Evolutionary conservation across 2,888 invertebrate species (phyloP).

Genomic region (Troides helena): DNA sequence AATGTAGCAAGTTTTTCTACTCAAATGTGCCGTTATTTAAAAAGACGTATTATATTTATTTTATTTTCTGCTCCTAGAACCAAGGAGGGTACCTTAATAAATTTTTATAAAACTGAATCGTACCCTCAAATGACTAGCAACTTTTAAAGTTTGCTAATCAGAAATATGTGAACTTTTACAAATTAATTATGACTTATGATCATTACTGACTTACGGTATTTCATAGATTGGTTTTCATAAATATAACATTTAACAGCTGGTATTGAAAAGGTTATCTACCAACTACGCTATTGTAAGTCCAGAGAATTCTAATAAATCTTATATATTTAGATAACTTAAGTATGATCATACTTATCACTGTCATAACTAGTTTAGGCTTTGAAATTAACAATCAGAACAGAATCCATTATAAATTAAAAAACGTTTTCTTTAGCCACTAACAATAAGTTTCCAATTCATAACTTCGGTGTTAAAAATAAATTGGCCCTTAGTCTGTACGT

Average conservation of each 20-base stretch:
- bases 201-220: too few relatives aligned
- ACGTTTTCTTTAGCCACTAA: constrained; percentile 27
- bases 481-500: constrained; percentile 21
- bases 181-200: too few relatives aligned
- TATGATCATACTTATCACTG: too few relatives aligned
- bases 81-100: background rate
- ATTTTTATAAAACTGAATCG: background rate
- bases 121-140: too few relatives aligned
- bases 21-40: background rate
- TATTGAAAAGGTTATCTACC: too few relatives aligned
- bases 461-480: constrained; percentile 37
- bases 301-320: too few relatives aligned
- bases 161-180: too few relatives aligned
- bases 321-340: too few relatives aligned
- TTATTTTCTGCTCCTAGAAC: background rate
- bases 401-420: constrained; percentile 33
- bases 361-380: constrained; percentile 10
- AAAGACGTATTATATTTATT: background rate
- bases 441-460: constrained; percentile 30
- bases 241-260: too few relatives aligned
- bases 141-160: too few relatives aligned
- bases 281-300: too few relatives aligned
- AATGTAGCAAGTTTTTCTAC: constrained; percentile 28
- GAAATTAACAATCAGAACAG: constrained; percentile 33
- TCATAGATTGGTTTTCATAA: too few relatives aligned